Evolutionary conservation across 2,113 vertebrate genomes (phyloP).

Genomic region (Melospiza georgiana): DNA sequence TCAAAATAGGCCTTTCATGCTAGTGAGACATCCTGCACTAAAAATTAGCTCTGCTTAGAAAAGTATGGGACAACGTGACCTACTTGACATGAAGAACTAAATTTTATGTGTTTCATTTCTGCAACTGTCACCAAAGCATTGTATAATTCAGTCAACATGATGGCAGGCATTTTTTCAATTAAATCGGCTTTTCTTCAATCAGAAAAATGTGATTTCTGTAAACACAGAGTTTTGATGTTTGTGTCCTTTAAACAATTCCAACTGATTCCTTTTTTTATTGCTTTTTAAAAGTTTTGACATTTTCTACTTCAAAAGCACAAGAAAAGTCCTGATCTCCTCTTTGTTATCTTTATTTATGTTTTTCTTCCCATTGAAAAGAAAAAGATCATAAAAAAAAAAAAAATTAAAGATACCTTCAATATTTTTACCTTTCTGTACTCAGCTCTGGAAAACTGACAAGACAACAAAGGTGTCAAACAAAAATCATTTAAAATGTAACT

Average conservation of each 20-base stretch:
- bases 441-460: neutral
- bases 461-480: neutral
- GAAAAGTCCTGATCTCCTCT: neutral
- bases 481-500: neutral
- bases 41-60: neutral
- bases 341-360: neutral
- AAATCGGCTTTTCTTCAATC: neutral
- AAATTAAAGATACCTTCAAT: neutral
- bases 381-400: neutral
- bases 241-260: neutral
- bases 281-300: neutral
- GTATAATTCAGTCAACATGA: neutral
- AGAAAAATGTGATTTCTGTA: conserved; percentile 36
- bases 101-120: conserved; percentile 31
- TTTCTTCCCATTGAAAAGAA: neutral
- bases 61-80: neutral
- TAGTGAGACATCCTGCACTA: neutral
- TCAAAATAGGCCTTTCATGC: neutral
- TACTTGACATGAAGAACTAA: neutral
- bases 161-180: conserved; percentile 30
- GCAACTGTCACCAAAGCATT: conserved; percentile 4
- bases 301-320: neutral
- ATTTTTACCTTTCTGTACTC: neutral
- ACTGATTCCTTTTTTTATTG: neutral
- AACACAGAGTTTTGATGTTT: neutral